Percentiles rank a stretch among this genome's conserved stretches.
phyloP scores from a whole-genome alignment of 2,888 invertebrate species.

The Campaea margaritaria region DNA sequence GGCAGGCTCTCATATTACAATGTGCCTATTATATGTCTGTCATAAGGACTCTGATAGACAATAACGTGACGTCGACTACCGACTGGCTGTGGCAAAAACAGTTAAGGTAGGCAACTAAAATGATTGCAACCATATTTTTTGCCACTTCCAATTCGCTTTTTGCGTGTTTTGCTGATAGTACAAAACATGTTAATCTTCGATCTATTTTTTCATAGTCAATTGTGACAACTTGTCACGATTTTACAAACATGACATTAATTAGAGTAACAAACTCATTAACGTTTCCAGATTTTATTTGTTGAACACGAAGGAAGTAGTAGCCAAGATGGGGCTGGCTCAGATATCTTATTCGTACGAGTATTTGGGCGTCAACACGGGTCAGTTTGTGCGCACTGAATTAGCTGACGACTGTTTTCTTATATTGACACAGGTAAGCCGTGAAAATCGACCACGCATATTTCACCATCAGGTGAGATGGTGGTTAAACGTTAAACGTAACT shows the following conservation, averaged over 20 bases:
- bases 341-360: slow-evolving; percentile 99
- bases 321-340: slow-evolving; percentile 96
- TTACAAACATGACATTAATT: no score
- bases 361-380: slow-evolving; percentile 96
- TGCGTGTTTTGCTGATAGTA: not conserved
- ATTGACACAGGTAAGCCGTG: slow-evolving; percentile 90
- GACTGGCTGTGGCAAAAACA: slow-evolving; percentile 99
- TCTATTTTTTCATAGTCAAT: no score
- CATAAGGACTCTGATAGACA: slow-evolving; percentile 90
- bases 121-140: not conserved
- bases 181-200: no score
- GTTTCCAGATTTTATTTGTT: slow-evolving; percentile 88
- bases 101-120: slow-evolving; percentile 85
- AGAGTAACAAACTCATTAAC: not conserved
- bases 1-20: slow-evolving; percentile 96
- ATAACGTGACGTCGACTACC: slow-evolving; percentile 86
- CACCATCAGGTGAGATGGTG: no score
- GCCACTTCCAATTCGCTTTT: not conserved
- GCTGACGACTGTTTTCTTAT: slow-evolving; percentile 99
- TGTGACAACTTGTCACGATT: no score
- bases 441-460: not conserved
- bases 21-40: slow-evolving; percentile 96
- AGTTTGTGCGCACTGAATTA: slow-evolving; percentile 97
- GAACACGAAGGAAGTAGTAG: slow-evolving; percentile 86
- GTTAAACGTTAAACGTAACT: no score